These are phyloP conservation scores for Octonoba sinensis DNA, from an alignment of 2,888 invertebrate genomes.

Conservation along the genomic window DNA sequence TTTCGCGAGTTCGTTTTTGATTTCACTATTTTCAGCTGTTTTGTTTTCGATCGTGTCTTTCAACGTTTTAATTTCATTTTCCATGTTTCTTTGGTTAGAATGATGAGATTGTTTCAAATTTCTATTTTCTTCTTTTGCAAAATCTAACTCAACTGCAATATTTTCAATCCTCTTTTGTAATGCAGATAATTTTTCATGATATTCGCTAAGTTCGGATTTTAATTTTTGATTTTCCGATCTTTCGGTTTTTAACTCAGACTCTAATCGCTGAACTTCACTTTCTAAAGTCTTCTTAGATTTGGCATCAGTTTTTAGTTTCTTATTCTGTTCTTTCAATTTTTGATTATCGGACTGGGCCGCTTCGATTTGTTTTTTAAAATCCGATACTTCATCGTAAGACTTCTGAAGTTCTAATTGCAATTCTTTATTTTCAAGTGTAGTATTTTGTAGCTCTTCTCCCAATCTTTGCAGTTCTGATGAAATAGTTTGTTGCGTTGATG, in stretches of 20 bases:
- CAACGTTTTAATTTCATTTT: conserved; percentile 54
- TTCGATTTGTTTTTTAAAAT: conserved; percentile 48
- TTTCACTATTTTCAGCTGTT: conserved; percentile 44
- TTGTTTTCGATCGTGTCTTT: conserved; percentile 53
- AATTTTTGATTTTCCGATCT: conserved; percentile 55
- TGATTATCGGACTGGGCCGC: conserved; percentile 40
- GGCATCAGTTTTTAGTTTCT: conserved; percentile 48
- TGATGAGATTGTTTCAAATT: conserved; percentile 46
- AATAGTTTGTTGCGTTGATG: conserved; percentile 45
- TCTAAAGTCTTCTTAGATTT: conserved; percentile 57
- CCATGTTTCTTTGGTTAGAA: conserved; percentile 49
- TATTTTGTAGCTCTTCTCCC: conserved; percentile 56
- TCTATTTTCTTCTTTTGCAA: conserved; percentile 55
- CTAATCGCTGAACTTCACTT: conserved; percentile 50
- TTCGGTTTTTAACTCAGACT: conserved; percentile 50
- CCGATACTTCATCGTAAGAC: conserved; percentile 56
- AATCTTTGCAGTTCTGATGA: conserved; percentile 52
- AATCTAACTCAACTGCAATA: conserved; percentile 55
- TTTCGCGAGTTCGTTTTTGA: conserved; percentile 54
- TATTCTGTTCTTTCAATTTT: conserved; percentile 54
- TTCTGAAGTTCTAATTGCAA: conserved; percentile 51
- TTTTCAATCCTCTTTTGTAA: conserved; percentile 57
- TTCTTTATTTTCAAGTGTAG: conserved; percentile 61
- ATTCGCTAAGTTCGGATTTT: conserved; percentile 58
- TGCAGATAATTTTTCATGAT: conserved; percentile 50